Conservation (phyloP, 2,113 vertebrate species). For the Pachyramphus minor region DNA sequence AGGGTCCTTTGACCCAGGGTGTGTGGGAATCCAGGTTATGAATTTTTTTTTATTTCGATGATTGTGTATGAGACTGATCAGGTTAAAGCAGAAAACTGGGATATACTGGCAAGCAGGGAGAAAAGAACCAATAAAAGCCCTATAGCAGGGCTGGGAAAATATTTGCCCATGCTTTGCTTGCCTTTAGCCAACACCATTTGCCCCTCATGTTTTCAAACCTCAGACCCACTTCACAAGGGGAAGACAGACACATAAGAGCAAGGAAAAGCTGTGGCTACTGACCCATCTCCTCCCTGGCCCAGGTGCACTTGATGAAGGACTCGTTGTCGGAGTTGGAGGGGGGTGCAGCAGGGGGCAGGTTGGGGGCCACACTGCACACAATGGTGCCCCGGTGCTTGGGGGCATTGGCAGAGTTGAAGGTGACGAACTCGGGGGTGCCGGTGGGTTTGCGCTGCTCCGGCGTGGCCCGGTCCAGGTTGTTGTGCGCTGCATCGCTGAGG, state of each 20-base stretch:
- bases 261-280: slow-evolving; percentile 33
- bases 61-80: fast-evolving
- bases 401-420: slow-evolving; percentile 68
- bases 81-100: background rate
- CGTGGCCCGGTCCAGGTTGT: slow-evolving; percentile 76
- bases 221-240: background rate
- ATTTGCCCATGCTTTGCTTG: background rate
- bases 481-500: slow-evolving; percentile 62
- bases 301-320: slow-evolving; percentile 86
- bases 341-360: slow-evolving; percentile 77
- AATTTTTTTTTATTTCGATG: no score
- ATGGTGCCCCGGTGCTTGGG: slow-evolving; percentile 78
- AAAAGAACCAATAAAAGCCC: background rate
- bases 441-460: slow-evolving; percentile 68
- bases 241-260: background rate
- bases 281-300: slow-evolving; percentile 93
- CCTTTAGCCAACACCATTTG: background rate
- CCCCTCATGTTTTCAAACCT: background rate
- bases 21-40: background rate
- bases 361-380: slow-evolving; percentile 94
- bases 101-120: background rate
- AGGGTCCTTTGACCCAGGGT: background rate
- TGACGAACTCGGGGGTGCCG: slow-evolving; percentile 62
- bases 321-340: slow-evolving; percentile 84
- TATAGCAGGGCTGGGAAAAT: background rate